A percentile compares a stretch with the other conserved stretches of the same genome.
Evolutionary conservation across 2,888 invertebrate genomes (phyloP).

Genomic region (Sarcophaga carnaria): DNA sequence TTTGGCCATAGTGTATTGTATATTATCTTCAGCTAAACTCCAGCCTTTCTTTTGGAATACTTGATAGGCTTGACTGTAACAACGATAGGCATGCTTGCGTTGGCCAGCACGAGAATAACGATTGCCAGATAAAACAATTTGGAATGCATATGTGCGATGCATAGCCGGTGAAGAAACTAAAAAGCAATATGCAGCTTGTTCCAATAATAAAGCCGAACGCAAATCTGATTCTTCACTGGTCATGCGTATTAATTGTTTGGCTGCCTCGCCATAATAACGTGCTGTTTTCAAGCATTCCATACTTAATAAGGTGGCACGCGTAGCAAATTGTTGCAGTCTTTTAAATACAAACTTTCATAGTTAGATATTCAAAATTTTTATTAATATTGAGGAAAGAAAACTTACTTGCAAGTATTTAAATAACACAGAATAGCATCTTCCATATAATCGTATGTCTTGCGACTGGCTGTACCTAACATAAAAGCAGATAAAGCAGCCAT

Average conservation of each 20-base stretch:
- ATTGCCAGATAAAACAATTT: conserved; percentile 97
- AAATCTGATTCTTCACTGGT: conserved; percentile 99
- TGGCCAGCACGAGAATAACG: conserved; percentile 96
- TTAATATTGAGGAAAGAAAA: conserved; percentile 29
- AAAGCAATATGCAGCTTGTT: conserved; percentile 97
- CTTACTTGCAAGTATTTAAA: conserved; percentile 92
- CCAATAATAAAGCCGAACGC: conserved; percentile 94
- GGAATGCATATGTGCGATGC: conserved; percentile 97
- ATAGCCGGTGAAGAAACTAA: conserved; percentile 85
- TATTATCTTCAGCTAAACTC: conserved; percentile 97
- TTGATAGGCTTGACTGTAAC: conserved; percentile 96
- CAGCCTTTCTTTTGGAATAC: conserved; percentile 88
- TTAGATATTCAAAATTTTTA: conserved; percentile 16
- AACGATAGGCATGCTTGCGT: conserved; percentile 94
- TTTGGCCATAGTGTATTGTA: conserved; percentile 95
- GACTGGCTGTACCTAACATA: conserved; percentile 90
- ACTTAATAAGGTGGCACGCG: conserved; percentile 94
- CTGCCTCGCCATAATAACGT: conserved; percentile 94
- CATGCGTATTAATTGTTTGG: conserved; percentile 96
- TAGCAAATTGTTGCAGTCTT: conserved; percentile 95
- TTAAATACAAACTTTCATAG: conserved; percentile 38
- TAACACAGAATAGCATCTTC: conserved; percentile 97
- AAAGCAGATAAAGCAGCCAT: conserved; percentile 97
- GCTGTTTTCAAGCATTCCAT: conserved; percentile 92
- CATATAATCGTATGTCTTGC: conserved; percentile 94